Base-by-base conservation (phyloP, 2,888 invertebrate genomes). In the Alviniconcha strummeri region DNA sequence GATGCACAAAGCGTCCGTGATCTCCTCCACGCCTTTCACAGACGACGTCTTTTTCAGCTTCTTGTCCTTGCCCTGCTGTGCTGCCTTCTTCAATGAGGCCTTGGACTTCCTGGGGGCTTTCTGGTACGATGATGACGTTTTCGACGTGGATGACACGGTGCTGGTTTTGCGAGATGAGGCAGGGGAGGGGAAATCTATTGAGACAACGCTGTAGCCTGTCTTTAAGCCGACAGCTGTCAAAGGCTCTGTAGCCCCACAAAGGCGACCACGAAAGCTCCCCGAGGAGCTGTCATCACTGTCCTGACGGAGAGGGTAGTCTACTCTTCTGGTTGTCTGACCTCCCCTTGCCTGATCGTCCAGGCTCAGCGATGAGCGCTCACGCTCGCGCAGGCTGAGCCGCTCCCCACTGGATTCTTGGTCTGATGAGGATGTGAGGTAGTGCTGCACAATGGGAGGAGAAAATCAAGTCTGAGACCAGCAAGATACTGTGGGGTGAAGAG, bases 141-240 rank as follows among this genome's bases (percentile, higher is more conserved):
- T 80, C 17, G 55, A 69, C n/a, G 69, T 17, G 11, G 69, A 19
- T 1, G 54, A 55, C n/a, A 8, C 5, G 0, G 60, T 36, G 77
- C 77, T 77, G 60, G 64, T 52, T 15, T 78, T 78, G 64, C 78
- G 78, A 9, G 87, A 85, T 13, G 80, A 19, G 15, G 79, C 69
- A 56, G 75, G 7, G 19, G 82, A 64, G 36, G 82, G 83, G 54
- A 83, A 13, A 74, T 92, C 92, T 74, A 92, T 82, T 6, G 90
- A 89, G 79, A 93, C 91, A 56, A 93, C 90, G 88, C 90, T 91
- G 79, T 91, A 86, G 69, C 92, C 92, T 36, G 92, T 92, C 87
- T 92, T 93, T 56, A 92, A 84, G 83, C 91, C 92, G 56, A 92
- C 89, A 19, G 91, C 92, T 76, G 88, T 89, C 52, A 90, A 90